Base-by-base conservation (phyloP, 2,113 vertebrate genomes). In the Promerops cafer region DNA sequence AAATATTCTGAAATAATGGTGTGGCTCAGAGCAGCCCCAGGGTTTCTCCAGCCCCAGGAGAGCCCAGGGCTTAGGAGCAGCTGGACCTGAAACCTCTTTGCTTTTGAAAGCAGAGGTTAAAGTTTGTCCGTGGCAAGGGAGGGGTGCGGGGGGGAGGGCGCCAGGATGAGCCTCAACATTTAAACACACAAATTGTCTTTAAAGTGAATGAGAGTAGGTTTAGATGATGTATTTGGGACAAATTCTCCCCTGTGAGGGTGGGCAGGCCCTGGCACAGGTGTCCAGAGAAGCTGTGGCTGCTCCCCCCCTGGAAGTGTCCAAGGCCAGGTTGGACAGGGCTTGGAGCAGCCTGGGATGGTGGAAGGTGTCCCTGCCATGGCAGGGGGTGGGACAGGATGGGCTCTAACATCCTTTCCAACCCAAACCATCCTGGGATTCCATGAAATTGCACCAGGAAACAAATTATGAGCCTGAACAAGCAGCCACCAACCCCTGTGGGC, bases 61-160 rank as follows among this genome's bases (percentile, higher is more conserved):
- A 56, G 30, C 37, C 23, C 85, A 30, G n/a, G 33, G 30, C 45
- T 82, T 11, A 13, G 56, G 20, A 81, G 49, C 85, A 77, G 44
- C 53, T 47, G 1, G 2, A 17, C 7, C 52, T 6, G 37, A 56
- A 40, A 45, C 4, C 3, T 33, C 26, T 28, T 39, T 14, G 40
- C 15, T 80, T 45, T 33, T 15, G n/a, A 66, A 59, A 64, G 17
- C 30, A 77, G 53, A 79, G 3, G 3, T 61, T 40, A 11, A 76
- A 65, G 3, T 4, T 5, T 44, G 6, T 52, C 44, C 23, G 10
- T 17, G 49, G 4, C 13, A 66, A 44, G 2, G 8, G 2, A 1
- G 4, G 4, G 15, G 7, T 1, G 10, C 2, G 7, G 8, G 3
- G 28, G 3, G 2, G 4, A 4, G 4, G 8, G n/a, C n/a, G n/a